Evolutionary conservation across 2,113 vertebrate genomes (phyloP), one percentile per base, ranked within the genome.

Genomic region (Aix galericulata): DNA sequence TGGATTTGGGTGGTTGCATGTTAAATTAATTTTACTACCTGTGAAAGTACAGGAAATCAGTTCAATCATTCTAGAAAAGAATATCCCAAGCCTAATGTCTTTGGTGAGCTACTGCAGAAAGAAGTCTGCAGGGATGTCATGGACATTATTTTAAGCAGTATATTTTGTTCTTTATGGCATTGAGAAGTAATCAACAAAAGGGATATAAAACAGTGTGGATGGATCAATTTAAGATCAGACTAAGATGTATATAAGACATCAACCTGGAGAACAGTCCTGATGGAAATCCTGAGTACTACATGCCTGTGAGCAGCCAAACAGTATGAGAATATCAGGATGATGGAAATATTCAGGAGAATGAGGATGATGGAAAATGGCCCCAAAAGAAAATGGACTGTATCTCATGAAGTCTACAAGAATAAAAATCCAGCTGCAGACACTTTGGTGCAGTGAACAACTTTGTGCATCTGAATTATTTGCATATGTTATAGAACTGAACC

Each of bases 21-120:
- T 75, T n/a, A 86, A 90, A 86, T 32, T 26, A 64, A 77, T 81
- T 88, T 75, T 68, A 79, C 44, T 79, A 76, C 80, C 80, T 93
- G 66, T 64, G 69, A 50, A 88, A 92, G 56, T 4, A 48, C 17
- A 90, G 83, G 60, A 77, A 90, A 63, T 1, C 0, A 4, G 23
- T 36, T 90, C 78, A 56, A 52, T 52, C 79, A 53, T 3, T 67
- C 88, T 48, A 80, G 56, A 76, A 64, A 90, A 82, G 67, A 86
- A 62, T 31, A 81, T 50, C 26, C 63, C 67, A 86, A 75, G 25
- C 36, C 9, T 21, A 53, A 42, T 10, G 56, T 17, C 68, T 86
- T 42, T 59, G 78, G 73, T 25, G 50, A 86, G 63, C 40, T 87
- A 58, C 36, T 84, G 73, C 73, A 74, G 21, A 58, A 20, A 58